Evolutionary conservation across 2,113 vertebrate species (phyloP), one percentile per base, ranked within the genome.

Genomic region (Cyprinodon tularosa): DNA sequence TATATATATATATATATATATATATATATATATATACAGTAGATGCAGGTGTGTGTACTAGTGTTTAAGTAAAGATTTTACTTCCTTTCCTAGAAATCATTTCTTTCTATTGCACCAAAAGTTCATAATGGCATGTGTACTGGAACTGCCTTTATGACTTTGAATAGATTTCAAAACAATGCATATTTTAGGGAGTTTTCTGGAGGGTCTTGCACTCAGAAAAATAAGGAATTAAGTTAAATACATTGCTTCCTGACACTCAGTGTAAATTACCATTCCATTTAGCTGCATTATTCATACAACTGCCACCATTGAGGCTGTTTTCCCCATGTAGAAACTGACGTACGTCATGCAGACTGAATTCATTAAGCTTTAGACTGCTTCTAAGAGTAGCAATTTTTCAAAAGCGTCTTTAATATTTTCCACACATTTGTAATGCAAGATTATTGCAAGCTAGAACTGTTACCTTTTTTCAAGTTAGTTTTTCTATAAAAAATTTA

Each of bases 231-330:
- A 81, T 82, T 88, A 86, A 74, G 62, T 53, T 72, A 86, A 86
- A 78, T 77, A 76, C 76, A 78, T 66, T 36, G 81, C 76, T 78
- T 69, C 67, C 81, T 88, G 90, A 89, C 86, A 90, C 76, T 81
- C 44, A 50, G 57, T 68, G 74, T 81, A 81, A 86, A 89, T 89
- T 91, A 81, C 80, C 83, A 91, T 90, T 89, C 86, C 74, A 88
- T 82, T 88, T 84, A 80, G 78, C 78, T 88, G 83, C 77, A 84
- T 90, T 91, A 88, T 90, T 88, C 86, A 87, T 60, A 70, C 60
- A 80, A 74, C 84, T 88, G 78, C 81, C 84, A 86, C 72, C 74
- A 82, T 83, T 82, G 62, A 79, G 84, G 57, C 79, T 71, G 84
- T 86, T 90, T 86, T 86, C 82, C 73, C 80, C 72, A 57, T 84